A percentile compares a stretch with the other conserved stretches of the same genome.
These are phyloP conservation scores for Rhipidura dahli DNA, from an alignment of 2,113 vertebrate species.

Conservation along the genomic window DNA sequence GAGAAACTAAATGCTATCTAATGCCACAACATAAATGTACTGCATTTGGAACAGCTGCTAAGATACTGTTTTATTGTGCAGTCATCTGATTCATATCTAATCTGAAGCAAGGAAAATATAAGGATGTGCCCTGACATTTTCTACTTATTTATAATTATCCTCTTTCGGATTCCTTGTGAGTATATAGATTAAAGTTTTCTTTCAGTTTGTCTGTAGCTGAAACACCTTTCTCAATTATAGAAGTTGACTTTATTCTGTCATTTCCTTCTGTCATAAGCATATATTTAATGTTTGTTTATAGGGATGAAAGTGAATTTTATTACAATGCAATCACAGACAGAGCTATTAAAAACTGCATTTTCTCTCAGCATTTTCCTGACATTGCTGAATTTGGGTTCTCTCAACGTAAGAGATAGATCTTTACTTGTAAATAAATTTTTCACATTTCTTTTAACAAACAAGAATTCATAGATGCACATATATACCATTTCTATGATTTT, in stretches of 20 bases:
- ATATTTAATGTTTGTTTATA: slow-evolving; percentile 9
- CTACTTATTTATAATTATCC: background rate
- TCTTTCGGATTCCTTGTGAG: background rate
- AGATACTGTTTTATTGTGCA: background rate
- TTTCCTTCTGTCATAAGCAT: background rate
- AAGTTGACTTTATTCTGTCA: slow-evolving; percentile 9
- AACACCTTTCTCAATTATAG: background rate
- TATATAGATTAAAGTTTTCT: slow-evolving; percentile 2
- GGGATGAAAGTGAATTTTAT: slow-evolving; percentile 28
- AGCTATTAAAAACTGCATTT: background rate
- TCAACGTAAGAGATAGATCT: background rate
- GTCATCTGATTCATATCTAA: background rate
- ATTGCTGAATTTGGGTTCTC: background rate
- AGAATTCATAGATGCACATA: background rate
- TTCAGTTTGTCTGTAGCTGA: background rate
- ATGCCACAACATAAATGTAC: background rate
- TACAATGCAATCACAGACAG: background rate
- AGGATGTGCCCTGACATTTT: background rate
- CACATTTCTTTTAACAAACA: background rate
- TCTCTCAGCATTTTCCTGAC: background rate
- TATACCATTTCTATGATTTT: background rate
- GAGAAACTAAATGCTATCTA: background rate
- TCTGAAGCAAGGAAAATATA: background rate
- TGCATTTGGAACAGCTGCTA: background rate
- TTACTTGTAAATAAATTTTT: background rate